Evolutionary conservation across 2,888 invertebrate genomes (phyloP), one percentile per base, ranked within the genome.

Genomic region (Octodonta nipae): DNA sequence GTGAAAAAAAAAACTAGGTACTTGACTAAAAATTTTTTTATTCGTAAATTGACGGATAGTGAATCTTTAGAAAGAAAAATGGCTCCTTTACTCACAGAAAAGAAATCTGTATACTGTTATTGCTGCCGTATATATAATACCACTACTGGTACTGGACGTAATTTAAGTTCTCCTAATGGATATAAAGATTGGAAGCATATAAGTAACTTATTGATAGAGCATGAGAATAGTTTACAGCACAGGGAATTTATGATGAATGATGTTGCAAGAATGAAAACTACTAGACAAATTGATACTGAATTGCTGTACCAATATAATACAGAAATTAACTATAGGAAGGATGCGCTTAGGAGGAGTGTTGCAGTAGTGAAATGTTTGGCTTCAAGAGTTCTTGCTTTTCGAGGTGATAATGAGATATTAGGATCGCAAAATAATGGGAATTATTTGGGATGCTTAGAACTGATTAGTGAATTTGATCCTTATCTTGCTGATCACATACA

Each of bases 401-500:
- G 38, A 29, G 43, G 41, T 16, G 15, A 39, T 8, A 29, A 40
- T 38, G 48, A 54, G 35, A 43, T 13, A 14, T 41, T 54, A 38
- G 41, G 44, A 15, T 38, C 36, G 8, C 12, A 26, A 25, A 20
- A 42, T 28, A 52, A 49, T 43, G 50, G 49, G 17, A 54, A 54
- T 32, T 54, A 42, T 40, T 32, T 50, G 7, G 44, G 44, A 26
- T 28, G 31, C 13, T 12, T 52, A 11, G 49, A 55, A 37, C 34
- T 51, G 11, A 20, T 53, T 10, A 33, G 48, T 8, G 37, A 52
- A 36, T 55, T 45, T 32, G 50, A 54, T 42, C 44, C 46, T 2
- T 54, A 51, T 39, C 33, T 51, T 13, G 33, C 25, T 10, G 17
- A 7, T 17, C 50, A 52, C 36, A 36, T 53, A 14, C 13, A 36